Percentiles rank a stretch among this genome's conserved stretches.
phyloP scores from a whole-genome alignment of 2,797 vertebrate genomes.

The Tangara arthus region DNA sequence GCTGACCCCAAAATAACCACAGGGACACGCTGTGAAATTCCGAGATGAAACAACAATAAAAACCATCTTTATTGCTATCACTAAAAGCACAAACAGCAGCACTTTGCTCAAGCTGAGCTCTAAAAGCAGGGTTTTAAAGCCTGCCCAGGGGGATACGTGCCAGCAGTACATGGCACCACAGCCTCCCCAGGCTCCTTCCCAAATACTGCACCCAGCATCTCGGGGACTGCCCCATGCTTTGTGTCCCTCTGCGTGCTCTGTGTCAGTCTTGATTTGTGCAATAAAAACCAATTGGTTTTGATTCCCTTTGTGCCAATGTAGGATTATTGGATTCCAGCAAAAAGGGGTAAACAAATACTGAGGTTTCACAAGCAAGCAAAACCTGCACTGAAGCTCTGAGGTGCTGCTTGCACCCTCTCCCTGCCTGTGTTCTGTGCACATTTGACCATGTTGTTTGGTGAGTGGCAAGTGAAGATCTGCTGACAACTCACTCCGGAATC shows the following conservation, averaged over 20 bases:
- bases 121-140: not conserved
- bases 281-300: not conserved
- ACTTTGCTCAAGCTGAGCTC: conserved; percentile 11
- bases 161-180: not conserved
- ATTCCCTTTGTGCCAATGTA: not conserved
- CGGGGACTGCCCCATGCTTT: not conserved
- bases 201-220: not conserved
- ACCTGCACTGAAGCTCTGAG: not conserved
- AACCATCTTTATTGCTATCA: not conserved
- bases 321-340: not conserved
- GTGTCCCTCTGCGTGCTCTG: not conserved
- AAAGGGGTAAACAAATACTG: not conserved
- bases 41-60: not conserved
- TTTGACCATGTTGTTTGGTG: not conserved
- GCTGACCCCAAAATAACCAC: not conserved
- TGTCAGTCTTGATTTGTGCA: not conserved
- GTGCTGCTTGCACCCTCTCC: not conserved
- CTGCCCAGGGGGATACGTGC: not conserved
- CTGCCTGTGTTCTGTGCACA: not conserved
- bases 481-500: not conserved
- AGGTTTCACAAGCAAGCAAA: not conserved
- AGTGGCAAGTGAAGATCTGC: not conserved
- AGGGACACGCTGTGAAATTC: not conserved
- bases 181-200: not conserved
- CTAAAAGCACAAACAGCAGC: conserved; percentile 7